These are phyloP conservation scores for Atta cephalotes DNA, from an alignment of 1,140 invertebrate genomes.

Conservation along the genomic window DNA sequence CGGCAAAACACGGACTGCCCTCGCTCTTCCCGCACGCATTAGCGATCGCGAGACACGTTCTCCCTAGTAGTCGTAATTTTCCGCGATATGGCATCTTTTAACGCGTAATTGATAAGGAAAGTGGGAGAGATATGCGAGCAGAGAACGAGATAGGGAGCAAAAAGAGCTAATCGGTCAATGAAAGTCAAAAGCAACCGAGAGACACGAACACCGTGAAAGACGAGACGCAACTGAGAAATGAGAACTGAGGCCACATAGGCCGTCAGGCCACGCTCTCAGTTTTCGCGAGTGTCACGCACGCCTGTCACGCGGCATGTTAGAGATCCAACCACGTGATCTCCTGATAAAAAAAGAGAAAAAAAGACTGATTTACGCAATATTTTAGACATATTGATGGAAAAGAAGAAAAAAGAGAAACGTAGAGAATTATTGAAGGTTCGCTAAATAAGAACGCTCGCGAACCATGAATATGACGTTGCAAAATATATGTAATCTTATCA, in stretches of 20 bases:
- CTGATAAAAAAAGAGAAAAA: conserved; percentile 13
- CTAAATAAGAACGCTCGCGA: neutral
- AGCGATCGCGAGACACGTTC: conserved; percentile 63
- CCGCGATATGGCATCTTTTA: neutral
- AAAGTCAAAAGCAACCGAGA: no score
- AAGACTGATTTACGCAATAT: neutral
- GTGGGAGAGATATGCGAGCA: neutral
- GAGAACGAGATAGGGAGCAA: no score
- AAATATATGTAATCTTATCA: neutral
- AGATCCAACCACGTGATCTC: conserved; percentile 48
- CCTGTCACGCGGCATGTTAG: conserved; percentile 27
- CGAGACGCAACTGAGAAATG: conserved; percentile 66
- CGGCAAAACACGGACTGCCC: conserved; percentile 62
- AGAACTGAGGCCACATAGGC: no score
- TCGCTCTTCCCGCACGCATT: conserved; percentile 67
- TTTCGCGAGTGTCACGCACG: conserved; percentile 20
- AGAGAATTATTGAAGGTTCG: neutral
- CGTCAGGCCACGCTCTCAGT: conserved; percentile 17
- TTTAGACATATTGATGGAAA: neutral
- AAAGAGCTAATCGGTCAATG: neutral
- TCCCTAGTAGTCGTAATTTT: conserved; percentile 76
- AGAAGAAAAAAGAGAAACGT: neutral
- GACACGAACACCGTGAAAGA: conserved; percentile 56
- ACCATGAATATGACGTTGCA: neutral
- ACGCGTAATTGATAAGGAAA: neutral